Base-by-base conservation (phyloP, 1,140 invertebrate species). In the Meloidogyne floridensis region DNA sequence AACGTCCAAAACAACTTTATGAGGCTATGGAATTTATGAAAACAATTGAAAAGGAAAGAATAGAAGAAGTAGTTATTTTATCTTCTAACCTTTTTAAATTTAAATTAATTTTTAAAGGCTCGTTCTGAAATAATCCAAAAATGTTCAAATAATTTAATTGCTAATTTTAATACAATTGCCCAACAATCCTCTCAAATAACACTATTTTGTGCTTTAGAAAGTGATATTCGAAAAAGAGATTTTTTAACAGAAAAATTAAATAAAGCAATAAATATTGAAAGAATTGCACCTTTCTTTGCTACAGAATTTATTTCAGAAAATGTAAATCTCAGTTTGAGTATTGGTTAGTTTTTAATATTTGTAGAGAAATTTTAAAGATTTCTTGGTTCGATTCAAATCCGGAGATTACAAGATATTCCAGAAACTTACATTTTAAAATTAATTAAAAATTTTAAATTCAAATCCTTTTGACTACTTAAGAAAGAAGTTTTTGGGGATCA, bases 21-120 rank as follows among this genome's bases (percentile, higher is more conserved):
- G 85, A 86, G 59, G 77, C 72, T 32, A 18, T 86, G 4, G 86
- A 86, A 69, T 87, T 77, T 65, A 85, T 86, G 70, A 84, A 85
- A 71, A 73, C 76, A 11, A 78, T 84, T 70, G 84, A 84, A 54
- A 72, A 74, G 20, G 80, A 77, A 6, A 54, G 54, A 73, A 43
- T 47, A 47, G 59, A 76, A 32, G n/a, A 65, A n/a, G 59, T 65
- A 59, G 32, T 32, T 32, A 32, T 32, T 32, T 32, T 32, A 32
- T 47, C 7, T 47, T 47, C 7, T n/a, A 54, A 53, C 20, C 72
- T 13, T 8, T 72, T 43, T n/a, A 53, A 51, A 72, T 54, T 69
- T 70, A 80, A 56, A 65, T 70, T n/a, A 9, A 15, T 73, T n/a
- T 10, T 69, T 20, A 73, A 47, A 47, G 20, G 56, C 56, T 43